Base-by-base conservation (phyloP, 2,113 vertebrate species). In the Brachirus orientalis region DNA sequence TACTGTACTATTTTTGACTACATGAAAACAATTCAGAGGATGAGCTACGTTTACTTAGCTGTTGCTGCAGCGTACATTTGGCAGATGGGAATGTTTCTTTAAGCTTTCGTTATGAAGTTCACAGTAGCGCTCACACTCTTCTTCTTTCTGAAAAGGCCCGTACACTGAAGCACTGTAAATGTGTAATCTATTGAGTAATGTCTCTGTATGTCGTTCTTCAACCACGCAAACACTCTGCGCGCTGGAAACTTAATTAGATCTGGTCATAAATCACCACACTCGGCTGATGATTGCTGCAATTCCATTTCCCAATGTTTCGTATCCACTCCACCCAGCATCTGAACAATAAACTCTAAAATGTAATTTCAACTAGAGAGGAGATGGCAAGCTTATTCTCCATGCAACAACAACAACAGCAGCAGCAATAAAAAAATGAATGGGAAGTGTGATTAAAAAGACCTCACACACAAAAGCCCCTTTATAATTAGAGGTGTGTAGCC, bases 81-180 rank as follows among this genome's bases (percentile, higher is more conserved):
- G 36, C 60, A 48, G 52, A 75, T 63, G 80, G 74, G 56, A 63
- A 75, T 62, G 73, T 67, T 72, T 72, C 71, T 60, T 52, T 12
- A 41, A 72, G 53, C 74, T 69, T 63, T 76, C 38, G 62, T 82
- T 66, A 69, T 63, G 61, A 77, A 83, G 44, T 72, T 28, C 54
- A 86, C 66, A 81, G 76, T 67, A 61, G 45, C 1, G 4, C 40
- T 41, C 9, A 9, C 51, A 51, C 60, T 40, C 45, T 57, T 45
- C 13, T 28, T 28, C 28, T 28, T 28, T 19, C 19, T 55, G 36
- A 59, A 67, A 70, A 59, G 9, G n/a, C 58, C n/a, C 36, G 10
- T 6, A 14, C 3, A 33, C 40, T 13, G 10, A 43, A 19, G 37
- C 51, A 43, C 40, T 41, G 2, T 6, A 28, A 36, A 40, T 43